Percentiles rank a stretch among this genome's conserved stretches.
These are phyloP conservation scores for Carapus acus DNA, from an alignment of 2,797 vertebrate genomes.

Conservation along the genomic window DNA sequence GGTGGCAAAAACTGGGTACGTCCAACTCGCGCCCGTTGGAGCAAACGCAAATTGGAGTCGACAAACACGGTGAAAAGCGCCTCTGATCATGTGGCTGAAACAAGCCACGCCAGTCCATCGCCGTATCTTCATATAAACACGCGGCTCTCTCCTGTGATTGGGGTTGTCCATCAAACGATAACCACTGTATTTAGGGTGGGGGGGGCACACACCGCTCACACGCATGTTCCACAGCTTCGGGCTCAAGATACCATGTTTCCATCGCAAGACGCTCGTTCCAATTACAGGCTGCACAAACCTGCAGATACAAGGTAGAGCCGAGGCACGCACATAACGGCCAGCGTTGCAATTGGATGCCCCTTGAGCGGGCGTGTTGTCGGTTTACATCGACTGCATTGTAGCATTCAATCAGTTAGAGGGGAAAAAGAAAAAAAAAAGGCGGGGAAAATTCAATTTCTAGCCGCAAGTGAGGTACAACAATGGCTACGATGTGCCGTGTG, in stretches of 20 bases:
- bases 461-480: constrained; percentile 28
- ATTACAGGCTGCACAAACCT: constrained; percentile 40
- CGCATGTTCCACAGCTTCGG: background rate
- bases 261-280: constrained; percentile 50
- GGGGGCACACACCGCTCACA: too few relatives aligned
- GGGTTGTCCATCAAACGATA: constrained; percentile 11
- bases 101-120: constrained; percentile 16
- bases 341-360: constrained; percentile 45
- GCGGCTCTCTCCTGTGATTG: constrained; percentile 7
- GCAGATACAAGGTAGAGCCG: constrained; percentile 31
- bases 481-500: constrained; percentile 38
- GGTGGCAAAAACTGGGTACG: constrained; percentile 3
- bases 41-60: constrained; percentile 31
- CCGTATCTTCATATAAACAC: constrained; percentile 7
- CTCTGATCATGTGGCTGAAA: constrained; percentile 25
- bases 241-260: constrained; percentile 22
- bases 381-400: constrained; percentile 33
- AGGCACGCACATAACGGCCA: constrained; percentile 43
- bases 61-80: constrained; percentile 23
- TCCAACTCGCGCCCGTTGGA: constrained; percentile 23
- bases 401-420: constrained; percentile 47
- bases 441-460: constrained; percentile 50
- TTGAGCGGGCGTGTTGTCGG: constrained; percentile 32
- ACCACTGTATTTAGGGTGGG: too few relatives aligned
- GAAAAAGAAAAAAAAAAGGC: too few relatives aligned